Base-by-base conservation (phyloP, 2,797 vertebrate species). In the Xenentodon cancila region DNA sequence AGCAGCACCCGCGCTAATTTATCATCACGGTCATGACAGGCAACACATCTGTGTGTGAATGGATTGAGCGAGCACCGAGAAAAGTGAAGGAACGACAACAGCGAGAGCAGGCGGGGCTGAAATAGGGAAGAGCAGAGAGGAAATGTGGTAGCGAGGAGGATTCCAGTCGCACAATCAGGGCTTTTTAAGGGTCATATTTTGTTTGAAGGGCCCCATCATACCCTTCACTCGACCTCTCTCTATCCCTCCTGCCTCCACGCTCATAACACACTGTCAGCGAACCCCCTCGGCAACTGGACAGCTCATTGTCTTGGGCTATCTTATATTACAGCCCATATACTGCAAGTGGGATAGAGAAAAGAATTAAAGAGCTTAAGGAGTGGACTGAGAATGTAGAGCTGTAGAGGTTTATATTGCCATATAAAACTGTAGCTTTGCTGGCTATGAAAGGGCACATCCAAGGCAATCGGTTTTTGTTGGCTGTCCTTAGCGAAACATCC, bases 1-100 rank as follows among this genome's bases (percentile, higher is more conserved):
- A 83, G 77, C 88, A 86, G 85, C 91, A 93, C 89, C 86, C 90
- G 87, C 73, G 90, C 90, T 92, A 93, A 93, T 92, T 92, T 82
- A 92, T 93, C 92, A 93, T 90, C 80, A 69, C 59, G 71, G 80
- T 77, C 83, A 50, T 89, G 91, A 92, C 90, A 91, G 91, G 90
- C 87, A 88, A 89, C 86, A 85, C 84, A 87, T 92, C 88, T 91
- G 90, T 84, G 85, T 85, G 87, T 91, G 94, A 91, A 93, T 71
- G 86, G 89, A 92, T 91, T 81, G 85, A 84, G 80, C 69, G 86
- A 86, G 79, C 72, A 61, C 75, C 80, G 80, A 80, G 54, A 53
- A 71, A 77, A 79, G 66, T 55, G 60, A 77, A 81, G 79, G 67
- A 76, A 84, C 80, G 84, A 76, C 68, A 58, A 59, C 64, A 61